Evolutionary conservation across 2,797 vertebrate genomes (phyloP).

Genomic region (Ptychobarbus kaznakovi): DNA sequence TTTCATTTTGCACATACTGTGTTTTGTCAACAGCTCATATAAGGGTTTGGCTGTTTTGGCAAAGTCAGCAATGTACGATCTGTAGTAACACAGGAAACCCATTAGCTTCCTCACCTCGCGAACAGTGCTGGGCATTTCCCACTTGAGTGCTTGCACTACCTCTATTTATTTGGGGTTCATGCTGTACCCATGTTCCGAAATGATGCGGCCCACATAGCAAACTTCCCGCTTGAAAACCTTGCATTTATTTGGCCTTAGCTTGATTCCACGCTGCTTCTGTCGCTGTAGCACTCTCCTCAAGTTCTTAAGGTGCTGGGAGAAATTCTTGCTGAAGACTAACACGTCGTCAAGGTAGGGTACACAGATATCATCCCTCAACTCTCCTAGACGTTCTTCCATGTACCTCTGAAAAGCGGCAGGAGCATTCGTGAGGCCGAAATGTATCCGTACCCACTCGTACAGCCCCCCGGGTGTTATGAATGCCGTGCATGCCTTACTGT

Average conservation of each 20-base stretch:
- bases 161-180: constrained; percentile 39
- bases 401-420: background rate
- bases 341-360: constrained; percentile 18
- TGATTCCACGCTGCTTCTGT: constrained; percentile 33
- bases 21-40: too few relatives aligned
- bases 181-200: constrained; percentile 14
- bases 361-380: constrained; percentile 45
- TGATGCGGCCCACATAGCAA: constrained; percentile 24
- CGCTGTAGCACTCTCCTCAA: constrained; percentile 16
- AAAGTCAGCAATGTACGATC: constrained; percentile 14
- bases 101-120: constrained; percentile 37
- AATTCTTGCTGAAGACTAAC: constrained; percentile 27
- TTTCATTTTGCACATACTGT: too few relatives aligned
- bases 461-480: too few relatives aligned
- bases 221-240: constrained; percentile 36
- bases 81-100: constrained; percentile 42
- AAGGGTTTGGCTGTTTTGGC: constrained; percentile 9
- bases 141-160: background rate
- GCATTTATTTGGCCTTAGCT: constrained; percentile 32
- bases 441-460: too few relatives aligned
- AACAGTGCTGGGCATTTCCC: constrained; percentile 7
- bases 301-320: constrained; percentile 29
- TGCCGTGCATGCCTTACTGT: too few relatives aligned
- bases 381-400: constrained; percentile 49
- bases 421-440: background rate